These are phyloP conservation scores for Noctua janthina DNA, from an alignment of 2,888 invertebrate genomes.

Conservation along the genomic window DNA sequence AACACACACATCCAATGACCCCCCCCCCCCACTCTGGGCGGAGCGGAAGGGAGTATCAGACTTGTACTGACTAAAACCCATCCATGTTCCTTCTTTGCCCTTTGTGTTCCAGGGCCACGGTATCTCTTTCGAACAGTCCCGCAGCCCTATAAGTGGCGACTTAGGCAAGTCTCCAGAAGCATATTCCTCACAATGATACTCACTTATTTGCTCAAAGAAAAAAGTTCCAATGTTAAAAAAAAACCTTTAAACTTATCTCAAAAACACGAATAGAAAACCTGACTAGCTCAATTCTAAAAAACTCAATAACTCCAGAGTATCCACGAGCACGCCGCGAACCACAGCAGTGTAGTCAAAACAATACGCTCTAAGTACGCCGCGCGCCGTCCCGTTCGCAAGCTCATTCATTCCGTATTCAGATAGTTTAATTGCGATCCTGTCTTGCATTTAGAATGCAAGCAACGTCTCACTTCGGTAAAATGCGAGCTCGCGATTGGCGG, in stretches of 20 bases:
- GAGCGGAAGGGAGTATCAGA: too few relatives aligned
- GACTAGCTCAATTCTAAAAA: conserved; percentile 1
- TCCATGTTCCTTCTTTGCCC: too few relatives aligned
- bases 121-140: too few relatives aligned
- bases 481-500: conserved; percentile 60
- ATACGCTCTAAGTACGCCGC: conserved; percentile 63
- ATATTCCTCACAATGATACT: background rate
- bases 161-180: background rate
- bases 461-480: conserved; percentile 69
- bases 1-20: too few relatives aligned
- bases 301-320: background rate
- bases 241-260: background rate
- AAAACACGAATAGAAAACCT: background rate
- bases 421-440: conserved; percentile 79
- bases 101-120: too few relatives aligned
- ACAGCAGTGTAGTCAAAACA: conserved; percentile 50
- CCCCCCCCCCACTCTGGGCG: too few relatives aligned
- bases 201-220: background rate
- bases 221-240: background rate
- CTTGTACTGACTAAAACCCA: too few relatives aligned
- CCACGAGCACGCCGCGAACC: conserved; percentile 7
- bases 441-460: conserved; percentile 77
- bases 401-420: conserved; percentile 77
- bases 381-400: conserved; percentile 54
- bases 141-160: too few relatives aligned